Base-by-base conservation (phyloP, 2,888 invertebrate genomes). In the Thera obeliscata region DNA sequence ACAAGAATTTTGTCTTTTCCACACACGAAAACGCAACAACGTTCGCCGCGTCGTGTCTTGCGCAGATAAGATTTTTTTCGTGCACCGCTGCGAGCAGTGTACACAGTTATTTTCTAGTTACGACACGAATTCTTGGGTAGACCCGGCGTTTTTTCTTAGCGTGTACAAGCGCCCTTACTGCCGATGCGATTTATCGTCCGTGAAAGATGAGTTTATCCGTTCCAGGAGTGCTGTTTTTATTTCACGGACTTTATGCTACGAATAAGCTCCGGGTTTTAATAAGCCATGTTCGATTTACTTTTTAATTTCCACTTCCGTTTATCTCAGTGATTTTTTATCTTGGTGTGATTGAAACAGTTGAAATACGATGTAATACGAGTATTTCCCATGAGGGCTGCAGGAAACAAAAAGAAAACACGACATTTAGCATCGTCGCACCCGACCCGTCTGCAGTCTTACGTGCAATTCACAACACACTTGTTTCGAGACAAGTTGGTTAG, bases 391-490 rank as follows among this genome's bases (percentile, higher is more conserved):
- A 80, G 81, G 69, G 76, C 73, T 77, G 77, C 77, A 79, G 77
- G 77, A 74, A 78, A 79, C 78, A 78, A 75, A 78, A 84, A 85
- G 80, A 80, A 85, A 86, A 83, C 78, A 79, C 79, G 78, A 81
- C 80, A 78, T 80, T 78, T 76, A 74, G 77, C 72, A 76, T 76
- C 64, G 60, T 66, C 69, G 55, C 71, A 67, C 64, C 64, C 74
- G 75, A 67, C 64, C 64, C 74, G 75, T 75, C 76, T 74, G 68
- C 74, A 79, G 72, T 76, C 69, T 68, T 83, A 90, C 91, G 90
- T 91, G 91, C 86, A 87, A 87, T 87, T 81, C 85, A 91, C 90
- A 90, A 91, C 91, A 90, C 87, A 87, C 86, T 88, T 85, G 86
- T 80, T 81, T 78, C 74, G 78, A 84, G 85, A 87, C 86, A 88